These are phyloP conservation scores for Erethizon dorsatum DNA, from an alignment of 2,797 vertebrate genomes.

Conservation along the genomic window DNA sequence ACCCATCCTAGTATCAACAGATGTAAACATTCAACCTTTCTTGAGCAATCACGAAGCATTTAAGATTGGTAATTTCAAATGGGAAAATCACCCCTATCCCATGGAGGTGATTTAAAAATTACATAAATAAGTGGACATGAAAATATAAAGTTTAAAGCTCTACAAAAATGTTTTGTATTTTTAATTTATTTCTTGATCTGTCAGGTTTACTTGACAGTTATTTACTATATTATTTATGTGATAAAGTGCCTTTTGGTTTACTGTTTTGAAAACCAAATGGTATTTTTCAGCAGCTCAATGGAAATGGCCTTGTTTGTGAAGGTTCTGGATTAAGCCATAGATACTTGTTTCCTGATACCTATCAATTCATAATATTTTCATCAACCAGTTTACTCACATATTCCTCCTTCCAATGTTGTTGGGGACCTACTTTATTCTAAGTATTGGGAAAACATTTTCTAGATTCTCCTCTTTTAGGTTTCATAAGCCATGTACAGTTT, in stretches of 20 bases:
- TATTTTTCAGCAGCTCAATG: not conserved
- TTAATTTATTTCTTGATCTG: not conserved
- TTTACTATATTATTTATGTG: not conserved
- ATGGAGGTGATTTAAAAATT: not conserved
- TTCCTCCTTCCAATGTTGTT: not conserved
- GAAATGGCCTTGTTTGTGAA: not conserved
- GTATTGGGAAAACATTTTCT: not conserved
- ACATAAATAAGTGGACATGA: not conserved
- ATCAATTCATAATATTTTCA: not conserved
- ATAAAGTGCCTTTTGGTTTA: slow-evolving; percentile 4
- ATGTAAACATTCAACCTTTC: not conserved
- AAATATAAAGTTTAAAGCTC: not conserved
- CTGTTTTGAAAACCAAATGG: not conserved
- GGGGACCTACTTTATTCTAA: not conserved
- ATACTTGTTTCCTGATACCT: not conserved
- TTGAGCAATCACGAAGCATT: not conserved
- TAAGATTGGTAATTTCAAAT: not conserved
- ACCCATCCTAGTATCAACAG: not conserved
- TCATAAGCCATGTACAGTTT: not conserved
- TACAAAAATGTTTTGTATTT: not conserved
- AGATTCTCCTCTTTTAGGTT: not conserved
- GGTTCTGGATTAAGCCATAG: not conserved
- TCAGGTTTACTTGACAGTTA: not conserved
- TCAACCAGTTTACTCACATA: not conserved
- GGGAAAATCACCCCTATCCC: not conserved